These are phyloP conservation scores for Lepisosteus oculatus DNA, from an alignment of 2,113 vertebrate species.

Conservation along the genomic window DNA sequence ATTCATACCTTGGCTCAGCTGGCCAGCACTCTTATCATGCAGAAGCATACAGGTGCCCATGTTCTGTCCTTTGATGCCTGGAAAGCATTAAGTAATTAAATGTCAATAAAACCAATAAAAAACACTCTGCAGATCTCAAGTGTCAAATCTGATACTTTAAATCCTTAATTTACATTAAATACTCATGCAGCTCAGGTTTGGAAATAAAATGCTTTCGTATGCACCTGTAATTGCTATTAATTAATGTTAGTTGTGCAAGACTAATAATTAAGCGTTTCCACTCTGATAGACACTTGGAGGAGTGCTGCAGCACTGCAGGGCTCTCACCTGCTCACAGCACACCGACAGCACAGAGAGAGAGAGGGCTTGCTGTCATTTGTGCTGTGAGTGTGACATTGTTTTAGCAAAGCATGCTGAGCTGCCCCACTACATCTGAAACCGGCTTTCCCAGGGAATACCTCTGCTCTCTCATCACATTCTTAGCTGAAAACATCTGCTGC, in stretches of 20 bases:
- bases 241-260: not conserved
- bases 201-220: slow-evolving; percentile 9
- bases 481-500: too few relatives aligned
- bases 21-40: too few relatives aligned
- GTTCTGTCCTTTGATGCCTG: too few relatives aligned
- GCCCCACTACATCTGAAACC: too few relatives aligned
- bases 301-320: not conserved
- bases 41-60: too few relatives aligned
- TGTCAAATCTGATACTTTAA: not conserved
- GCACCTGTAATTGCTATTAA: slow-evolving; percentile 4
- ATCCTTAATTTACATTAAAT: not conserved
- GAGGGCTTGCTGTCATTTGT: too few relatives aligned
- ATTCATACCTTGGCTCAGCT: too few relatives aligned
- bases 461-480: too few relatives aligned
- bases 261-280: not conserved
- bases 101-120: not conserved
- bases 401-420: too few relatives aligned
- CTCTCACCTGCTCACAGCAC: not conserved
- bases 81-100: not conserved
- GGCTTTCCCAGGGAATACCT: too few relatives aligned
- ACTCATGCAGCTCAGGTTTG: not conserved
- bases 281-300: not conserved
- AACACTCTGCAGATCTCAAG: not conserved
- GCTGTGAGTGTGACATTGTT: too few relatives aligned
- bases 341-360: too few relatives aligned